phyloP scores from a whole-genome alignment of 2,797 vertebrate genomes.

The Ammospiza maritima region DNA sequence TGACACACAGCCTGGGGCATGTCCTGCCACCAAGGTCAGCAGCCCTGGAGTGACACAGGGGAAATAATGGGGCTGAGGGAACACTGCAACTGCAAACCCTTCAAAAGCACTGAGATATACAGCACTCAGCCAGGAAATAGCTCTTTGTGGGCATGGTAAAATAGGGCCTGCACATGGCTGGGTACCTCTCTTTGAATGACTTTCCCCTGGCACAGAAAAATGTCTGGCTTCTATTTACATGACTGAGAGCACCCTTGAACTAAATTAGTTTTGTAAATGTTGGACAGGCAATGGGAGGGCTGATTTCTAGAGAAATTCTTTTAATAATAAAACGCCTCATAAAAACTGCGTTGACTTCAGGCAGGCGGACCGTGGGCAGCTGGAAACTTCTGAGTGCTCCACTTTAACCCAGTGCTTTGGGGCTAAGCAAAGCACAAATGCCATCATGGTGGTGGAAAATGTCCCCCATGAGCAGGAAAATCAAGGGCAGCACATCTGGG shows the following conservation, averaged over 20 bases:
- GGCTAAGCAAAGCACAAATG: background rate
- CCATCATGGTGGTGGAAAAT: background rate
- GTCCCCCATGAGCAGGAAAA: background rate
- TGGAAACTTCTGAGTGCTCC: background rate
- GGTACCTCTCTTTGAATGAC: background rate
- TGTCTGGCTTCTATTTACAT: background rate
- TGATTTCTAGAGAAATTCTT: background rate
- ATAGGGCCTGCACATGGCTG: background rate
- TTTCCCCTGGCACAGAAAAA: background rate
- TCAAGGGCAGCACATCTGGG: background rate
- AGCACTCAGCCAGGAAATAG: background rate
- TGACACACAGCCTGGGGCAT: background rate
- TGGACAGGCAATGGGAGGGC: background rate
- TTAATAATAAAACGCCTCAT: constrained; percentile 24
- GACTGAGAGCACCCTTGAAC: background rate
- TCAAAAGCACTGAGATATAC: background rate
- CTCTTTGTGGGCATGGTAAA: background rate
- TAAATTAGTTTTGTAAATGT: background rate
- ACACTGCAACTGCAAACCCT: background rate
- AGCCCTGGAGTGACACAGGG: background rate
- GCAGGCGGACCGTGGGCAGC: background rate
- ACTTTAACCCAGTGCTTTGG: background rate
- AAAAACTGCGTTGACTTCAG: background rate
- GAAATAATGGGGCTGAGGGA: background rate
- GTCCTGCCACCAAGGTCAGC: background rate